Conservation (phyloP, 1,140 invertebrate species). For the Acromyrmex echinatior region DNA sequence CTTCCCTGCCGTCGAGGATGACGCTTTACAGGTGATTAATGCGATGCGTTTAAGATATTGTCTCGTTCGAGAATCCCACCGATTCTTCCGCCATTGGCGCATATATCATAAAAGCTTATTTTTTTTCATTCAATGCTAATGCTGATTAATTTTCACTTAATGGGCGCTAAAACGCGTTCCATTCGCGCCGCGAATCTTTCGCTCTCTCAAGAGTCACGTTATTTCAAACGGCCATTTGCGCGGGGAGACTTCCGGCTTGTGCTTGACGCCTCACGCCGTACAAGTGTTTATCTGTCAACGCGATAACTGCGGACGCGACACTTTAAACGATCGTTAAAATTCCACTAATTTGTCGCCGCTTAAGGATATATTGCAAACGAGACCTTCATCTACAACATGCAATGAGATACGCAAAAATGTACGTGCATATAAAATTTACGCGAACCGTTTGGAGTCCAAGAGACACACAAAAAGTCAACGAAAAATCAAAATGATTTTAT, state of each 20-base stretch:
- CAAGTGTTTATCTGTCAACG: neutral
- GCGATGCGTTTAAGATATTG: neutral
- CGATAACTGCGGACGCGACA: neutral
- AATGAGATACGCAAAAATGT: too few species aligned
- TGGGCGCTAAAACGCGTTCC: neutral
- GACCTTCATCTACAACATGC: neutral
- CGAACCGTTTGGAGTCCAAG: too few species aligned
- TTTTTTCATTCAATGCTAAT: neutral
- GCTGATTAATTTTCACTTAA: slow-evolving; percentile 29
- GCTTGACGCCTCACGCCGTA: neutral
- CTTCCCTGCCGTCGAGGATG: neutral
- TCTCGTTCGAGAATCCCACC: neutral
- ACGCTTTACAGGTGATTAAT: neutral
- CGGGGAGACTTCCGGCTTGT: neutral
- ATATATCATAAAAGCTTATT: neutral
- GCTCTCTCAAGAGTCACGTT: neutral
- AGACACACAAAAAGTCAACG: too few species aligned
- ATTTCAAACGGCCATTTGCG: slow-evolving; percentile 11
- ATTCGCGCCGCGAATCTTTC: neutral
- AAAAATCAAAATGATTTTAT: too few species aligned
- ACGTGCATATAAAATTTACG: too few species aligned
- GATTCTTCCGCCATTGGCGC: neutral
- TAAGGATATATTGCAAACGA: neutral
- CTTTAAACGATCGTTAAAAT: neutral
- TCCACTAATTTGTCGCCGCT: neutral